Evolutionary conservation across 2,888 invertebrate genomes (phyloP).

Genomic region (Amphipyra berbera): DNA sequence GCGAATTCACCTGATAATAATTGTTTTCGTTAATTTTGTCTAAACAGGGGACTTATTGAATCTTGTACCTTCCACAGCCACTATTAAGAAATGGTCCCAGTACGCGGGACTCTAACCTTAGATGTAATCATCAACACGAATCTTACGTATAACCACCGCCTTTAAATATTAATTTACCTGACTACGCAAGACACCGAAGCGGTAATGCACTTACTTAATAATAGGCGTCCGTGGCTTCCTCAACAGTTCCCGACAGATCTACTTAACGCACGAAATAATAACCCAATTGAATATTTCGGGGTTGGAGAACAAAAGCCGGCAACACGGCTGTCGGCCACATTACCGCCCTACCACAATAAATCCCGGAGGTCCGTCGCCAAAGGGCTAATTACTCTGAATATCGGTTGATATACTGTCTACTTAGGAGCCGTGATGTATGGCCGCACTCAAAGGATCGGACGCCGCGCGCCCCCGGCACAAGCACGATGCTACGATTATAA

Average conservation of each 20-base stretch:
- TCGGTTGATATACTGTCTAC: slow-evolving; percentile 90
- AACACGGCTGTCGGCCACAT: slow-evolving; percentile 86
- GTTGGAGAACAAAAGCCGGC: slow-evolving; percentile 85
- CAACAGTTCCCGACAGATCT: slow-evolving; percentile 58
- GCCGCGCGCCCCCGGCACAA: slow-evolving; percentile 78
- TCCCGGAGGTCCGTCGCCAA: slow-evolving; percentile 88
- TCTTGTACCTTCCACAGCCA: not conserved
- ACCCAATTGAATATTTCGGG: slow-evolving; percentile 84
- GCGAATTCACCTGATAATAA: too few species aligned
- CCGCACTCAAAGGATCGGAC: slow-evolving; percentile 85
- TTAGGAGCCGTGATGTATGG: slow-evolving; percentile 88
- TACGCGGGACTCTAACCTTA: slow-evolving; percentile 4
- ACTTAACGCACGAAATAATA: slow-evolving; percentile 69
- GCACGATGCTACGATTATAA: slow-evolving; percentile 83
- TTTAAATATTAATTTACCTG: slow-evolving; percentile 42
- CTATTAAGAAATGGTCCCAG: not conserved
- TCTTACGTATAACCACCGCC: slow-evolving; percentile 18
- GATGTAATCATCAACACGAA: slow-evolving; percentile 29
- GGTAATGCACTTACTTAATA: slow-evolving; percentile 51
- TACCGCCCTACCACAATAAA: slow-evolving; percentile 88
- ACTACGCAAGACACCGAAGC: slow-evolving; percentile 21
- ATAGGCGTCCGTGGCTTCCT: slow-evolving; percentile 54
- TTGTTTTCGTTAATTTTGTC: too few species aligned
- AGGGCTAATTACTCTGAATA: slow-evolving; percentile 89
- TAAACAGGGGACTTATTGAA: too few species aligned